Percentiles rank a stretch among this genome's conserved stretches.
These are phyloP conservation scores for Aleadryas rufinucha DNA, from an alignment of 2,113 vertebrate genomes.

Conservation along the genomic window DNA sequence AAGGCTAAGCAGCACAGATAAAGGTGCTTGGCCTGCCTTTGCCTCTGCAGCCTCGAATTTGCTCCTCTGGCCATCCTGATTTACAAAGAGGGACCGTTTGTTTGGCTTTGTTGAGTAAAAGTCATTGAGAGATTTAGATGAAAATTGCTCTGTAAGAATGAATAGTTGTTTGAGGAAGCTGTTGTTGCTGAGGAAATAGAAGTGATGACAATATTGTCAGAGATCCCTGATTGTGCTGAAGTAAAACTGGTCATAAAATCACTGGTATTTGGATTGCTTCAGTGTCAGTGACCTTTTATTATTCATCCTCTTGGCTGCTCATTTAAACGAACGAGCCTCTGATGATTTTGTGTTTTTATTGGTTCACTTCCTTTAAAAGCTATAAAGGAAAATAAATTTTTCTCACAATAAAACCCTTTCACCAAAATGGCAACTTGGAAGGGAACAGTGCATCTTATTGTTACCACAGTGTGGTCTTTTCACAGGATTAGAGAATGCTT, in stretches of 20 bases:
- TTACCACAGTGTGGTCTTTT: neutral
- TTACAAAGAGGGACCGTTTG: neutral
- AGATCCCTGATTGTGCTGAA: neutral
- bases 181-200: neutral
- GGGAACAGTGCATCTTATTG: neutral
- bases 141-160: neutral
- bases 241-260: neutral
- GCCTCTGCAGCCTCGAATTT: neutral
- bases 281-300: neutral
- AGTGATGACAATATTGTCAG: neutral
- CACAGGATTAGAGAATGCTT: neutral
- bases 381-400: neutral
- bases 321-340: neutral
- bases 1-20: neutral
- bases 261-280: neutral
- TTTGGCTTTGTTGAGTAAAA: neutral
- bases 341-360: neutral
- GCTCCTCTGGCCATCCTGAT: neutral
- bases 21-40: neutral
- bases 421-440: neutral
- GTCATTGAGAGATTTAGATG: neutral
- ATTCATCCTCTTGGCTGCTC: neutral
- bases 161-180: neutral
- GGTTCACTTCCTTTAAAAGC: constrained; percentile 28
- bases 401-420: neutral